Conservation (phyloP, 1,140 invertebrate genomes). For the Procambarus virginalis region DNA sequence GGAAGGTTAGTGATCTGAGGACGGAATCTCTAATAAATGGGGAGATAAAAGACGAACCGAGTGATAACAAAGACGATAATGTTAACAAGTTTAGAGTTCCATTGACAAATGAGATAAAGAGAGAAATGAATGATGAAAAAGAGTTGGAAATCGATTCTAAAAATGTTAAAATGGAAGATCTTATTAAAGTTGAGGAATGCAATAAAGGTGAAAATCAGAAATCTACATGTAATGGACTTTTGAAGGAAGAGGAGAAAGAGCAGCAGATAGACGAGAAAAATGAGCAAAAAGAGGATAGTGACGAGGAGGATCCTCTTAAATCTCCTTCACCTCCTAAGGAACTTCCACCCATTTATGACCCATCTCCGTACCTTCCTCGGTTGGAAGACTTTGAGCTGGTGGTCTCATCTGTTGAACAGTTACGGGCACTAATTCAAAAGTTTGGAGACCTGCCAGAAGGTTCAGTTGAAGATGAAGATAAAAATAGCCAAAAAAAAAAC, state of each 20-base stretch:
- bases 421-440: constrained; percentile 45
- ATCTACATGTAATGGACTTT: neutral
- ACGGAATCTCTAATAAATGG: constrained; percentile 62
- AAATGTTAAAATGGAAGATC: neutral
- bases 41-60: constrained; percentile 36
- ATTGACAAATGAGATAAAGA: neutral
- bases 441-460: constrained; percentile 56
- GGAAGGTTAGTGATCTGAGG: constrained; percentile 35
- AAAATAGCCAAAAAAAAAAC: constrained; percentile 9
- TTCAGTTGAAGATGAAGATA: constrained; percentile 18
- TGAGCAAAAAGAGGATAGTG: constrained; percentile 8
- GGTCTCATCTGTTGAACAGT: constrained; percentile 45
- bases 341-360: constrained; percentile 26
- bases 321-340: constrained; percentile 24
- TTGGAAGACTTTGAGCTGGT: constrained; percentile 56
- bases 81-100: neutral
- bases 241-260: neutral
- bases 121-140: constrained; percentile 39
- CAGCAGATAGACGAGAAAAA: no score
- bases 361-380: constrained; percentile 35
- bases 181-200: neutral
- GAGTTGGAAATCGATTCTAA: neutral
- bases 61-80: neutral
- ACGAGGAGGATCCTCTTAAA: constrained; percentile 8
- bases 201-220: neutral